Conservation (phyloP, 2,113 vertebrate genomes). For the Hystrix brachyura region DNA sequence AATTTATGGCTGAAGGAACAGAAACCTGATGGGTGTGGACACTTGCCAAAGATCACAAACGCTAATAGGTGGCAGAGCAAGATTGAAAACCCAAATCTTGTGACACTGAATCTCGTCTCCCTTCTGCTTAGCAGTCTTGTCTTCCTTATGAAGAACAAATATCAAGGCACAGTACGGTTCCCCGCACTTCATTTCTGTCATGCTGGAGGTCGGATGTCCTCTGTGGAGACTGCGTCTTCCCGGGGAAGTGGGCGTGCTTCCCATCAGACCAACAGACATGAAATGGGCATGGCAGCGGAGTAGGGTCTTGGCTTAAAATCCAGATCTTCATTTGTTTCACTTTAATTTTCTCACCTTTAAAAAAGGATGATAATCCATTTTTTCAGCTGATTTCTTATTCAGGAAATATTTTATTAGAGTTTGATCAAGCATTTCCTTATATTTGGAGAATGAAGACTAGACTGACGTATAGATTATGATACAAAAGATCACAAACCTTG, state of each 20-base stretch:
- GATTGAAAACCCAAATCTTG: not conserved
- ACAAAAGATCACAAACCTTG: not conserved
- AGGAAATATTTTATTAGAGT: slow-evolving; percentile 1
- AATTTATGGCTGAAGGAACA: not conserved
- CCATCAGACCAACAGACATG: fast-evolving
- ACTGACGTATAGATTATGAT: not conserved
- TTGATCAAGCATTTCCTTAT: slow-evolving; percentile 21
- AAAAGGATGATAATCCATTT: too few species aligned
- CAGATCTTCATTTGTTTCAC: not conserved
- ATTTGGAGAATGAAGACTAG: not conserved
- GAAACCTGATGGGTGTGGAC: not conserved
- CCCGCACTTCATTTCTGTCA: too few species aligned
- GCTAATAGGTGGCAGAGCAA: not conserved
- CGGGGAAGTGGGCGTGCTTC: fast-evolving
- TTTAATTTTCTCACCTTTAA: slow-evolving; percentile 2
- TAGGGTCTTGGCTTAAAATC: not conserved
- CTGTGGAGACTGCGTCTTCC: not conserved
- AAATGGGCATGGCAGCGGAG: too few species aligned
- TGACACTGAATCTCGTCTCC: not conserved
- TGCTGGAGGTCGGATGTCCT: not conserved
- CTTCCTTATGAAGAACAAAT: not conserved
- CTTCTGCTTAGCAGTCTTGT: not conserved
- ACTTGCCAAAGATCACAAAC: not conserved
- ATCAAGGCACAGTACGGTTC: fast-evolving
- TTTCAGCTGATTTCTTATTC: not conserved